Evolutionary conservation across 2,113 vertebrate genomes (phyloP).

Genomic region (Motacilla tschutschensis): DNA sequence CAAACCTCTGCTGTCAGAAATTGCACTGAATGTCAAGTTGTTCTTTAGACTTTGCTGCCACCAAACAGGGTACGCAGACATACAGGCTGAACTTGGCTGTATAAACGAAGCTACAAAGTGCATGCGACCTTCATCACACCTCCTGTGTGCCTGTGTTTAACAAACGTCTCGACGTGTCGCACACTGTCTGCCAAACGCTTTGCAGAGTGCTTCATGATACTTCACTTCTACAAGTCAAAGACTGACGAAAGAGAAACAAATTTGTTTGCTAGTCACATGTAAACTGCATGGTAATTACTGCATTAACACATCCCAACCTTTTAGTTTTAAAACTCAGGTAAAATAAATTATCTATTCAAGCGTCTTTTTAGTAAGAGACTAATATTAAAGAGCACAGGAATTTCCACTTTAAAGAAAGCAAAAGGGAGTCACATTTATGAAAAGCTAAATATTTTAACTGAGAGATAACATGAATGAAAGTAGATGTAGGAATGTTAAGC

Average conservation of each 20-base stretch:
- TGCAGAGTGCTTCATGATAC: background rate
- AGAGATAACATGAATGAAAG: background rate
- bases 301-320: background rate
- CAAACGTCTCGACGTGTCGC: background rate
- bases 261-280: background rate
- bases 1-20: background rate
- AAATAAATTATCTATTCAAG: background rate
- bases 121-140: background rate
- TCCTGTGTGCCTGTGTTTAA: background rate
- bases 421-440: background rate
- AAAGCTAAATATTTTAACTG: background rate
- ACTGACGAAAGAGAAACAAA: background rate
- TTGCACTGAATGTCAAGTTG: background rate
- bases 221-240: background rate
- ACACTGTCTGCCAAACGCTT: background rate
- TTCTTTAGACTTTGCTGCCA: background rate
- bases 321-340: background rate
- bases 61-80: background rate
- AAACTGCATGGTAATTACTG: background rate
- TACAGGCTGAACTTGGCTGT: background rate
- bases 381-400: background rate
- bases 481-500: background rate
- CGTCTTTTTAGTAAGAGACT: background rate
- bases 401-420: background rate
- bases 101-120: background rate